Evolutionary conservation across 1,140 invertebrate genomes (phyloP).

Genomic region (Colletes gigas): DNA sequence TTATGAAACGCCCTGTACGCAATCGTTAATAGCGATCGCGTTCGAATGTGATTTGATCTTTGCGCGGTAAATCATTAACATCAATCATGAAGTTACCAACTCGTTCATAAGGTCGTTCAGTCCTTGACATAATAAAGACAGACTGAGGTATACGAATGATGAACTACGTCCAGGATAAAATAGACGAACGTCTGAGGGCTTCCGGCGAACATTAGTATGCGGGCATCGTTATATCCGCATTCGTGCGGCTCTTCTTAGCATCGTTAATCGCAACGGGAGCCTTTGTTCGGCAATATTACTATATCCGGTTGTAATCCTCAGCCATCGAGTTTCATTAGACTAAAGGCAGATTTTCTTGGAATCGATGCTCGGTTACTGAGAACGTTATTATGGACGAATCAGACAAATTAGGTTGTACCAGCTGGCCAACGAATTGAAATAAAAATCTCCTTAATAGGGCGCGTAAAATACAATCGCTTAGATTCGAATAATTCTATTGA

Average conservation of each 20-base stretch:
- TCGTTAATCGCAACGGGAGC: slow-evolving; percentile 65
- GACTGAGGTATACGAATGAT: slow-evolving; percentile 20
- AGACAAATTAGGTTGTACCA: neutral
- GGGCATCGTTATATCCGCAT: slow-evolving; percentile 72
- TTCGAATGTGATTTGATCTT: too few relatives aligned
- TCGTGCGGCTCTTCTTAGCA: slow-evolving; percentile 61
- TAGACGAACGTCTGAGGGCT: slow-evolving; percentile 66
- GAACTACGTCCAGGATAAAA: slow-evolving; percentile 51
- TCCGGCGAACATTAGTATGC: slow-evolving; percentile 76
- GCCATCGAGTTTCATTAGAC: slow-evolving; percentile 40
- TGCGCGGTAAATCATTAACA: too few relatives aligned
- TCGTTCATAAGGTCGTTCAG: slow-evolving; percentile 19
- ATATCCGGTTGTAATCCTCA: slow-evolving; percentile 64
- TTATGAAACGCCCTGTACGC: too few relatives aligned
- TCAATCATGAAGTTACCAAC: neutral
- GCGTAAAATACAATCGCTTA: neutral
- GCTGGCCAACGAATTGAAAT: neutral
- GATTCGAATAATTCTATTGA: too few relatives aligned
- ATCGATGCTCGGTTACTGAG: neutral
- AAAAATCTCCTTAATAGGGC: neutral
- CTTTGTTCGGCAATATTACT: slow-evolving; percentile 62
- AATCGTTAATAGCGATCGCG: neutral
- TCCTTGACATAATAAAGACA: slow-evolving; percentile 46
- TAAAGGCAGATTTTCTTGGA: neutral
- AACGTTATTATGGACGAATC: neutral